Percentiles rank a stretch among this genome's conserved stretches.
Evolutionary conservation across 2,888 invertebrate species (phyloP).

Genomic region (Thereva nobilitata): DNA sequence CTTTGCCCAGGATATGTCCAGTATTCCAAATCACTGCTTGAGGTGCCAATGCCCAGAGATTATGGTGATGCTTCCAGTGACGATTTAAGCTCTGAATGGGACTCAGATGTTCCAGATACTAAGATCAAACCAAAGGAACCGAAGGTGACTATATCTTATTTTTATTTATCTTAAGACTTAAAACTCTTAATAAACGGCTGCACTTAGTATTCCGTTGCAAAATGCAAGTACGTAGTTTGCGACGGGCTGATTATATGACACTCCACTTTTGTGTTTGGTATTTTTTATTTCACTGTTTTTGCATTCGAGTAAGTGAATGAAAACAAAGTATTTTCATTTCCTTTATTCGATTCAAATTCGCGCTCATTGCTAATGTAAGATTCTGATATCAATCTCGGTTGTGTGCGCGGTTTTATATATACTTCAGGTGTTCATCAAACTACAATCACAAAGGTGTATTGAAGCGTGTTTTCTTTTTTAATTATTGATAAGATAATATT

Average conservation of each 20-base stretch:
- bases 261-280: no score
- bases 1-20: constrained; percentile 74
- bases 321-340: no score
- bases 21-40: constrained; percentile 75
- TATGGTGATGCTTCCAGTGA: constrained; percentile 91
- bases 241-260: neutral
- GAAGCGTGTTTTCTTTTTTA: no score
- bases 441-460: no score
- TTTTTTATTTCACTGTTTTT: no score
- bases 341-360: no score
- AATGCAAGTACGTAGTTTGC: constrained; percentile 1
- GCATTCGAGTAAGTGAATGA: no score
- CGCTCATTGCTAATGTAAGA: no score
- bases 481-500: no score
- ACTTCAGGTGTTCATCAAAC: no score
- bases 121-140: constrained; percentile 32
- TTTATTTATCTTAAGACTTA: neutral
- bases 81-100: constrained; percentile 90
- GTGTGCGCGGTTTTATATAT: no score
- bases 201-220: neutral
- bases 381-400: no score
- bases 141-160: constrained; percentile 31
- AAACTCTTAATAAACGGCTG: neutral
- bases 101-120: constrained; percentile 73
- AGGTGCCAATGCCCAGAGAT: constrained; percentile 76